Evolutionary conservation across 2,888 invertebrate species (phyloP).

Genomic region (Heliconius aoede): DNA sequence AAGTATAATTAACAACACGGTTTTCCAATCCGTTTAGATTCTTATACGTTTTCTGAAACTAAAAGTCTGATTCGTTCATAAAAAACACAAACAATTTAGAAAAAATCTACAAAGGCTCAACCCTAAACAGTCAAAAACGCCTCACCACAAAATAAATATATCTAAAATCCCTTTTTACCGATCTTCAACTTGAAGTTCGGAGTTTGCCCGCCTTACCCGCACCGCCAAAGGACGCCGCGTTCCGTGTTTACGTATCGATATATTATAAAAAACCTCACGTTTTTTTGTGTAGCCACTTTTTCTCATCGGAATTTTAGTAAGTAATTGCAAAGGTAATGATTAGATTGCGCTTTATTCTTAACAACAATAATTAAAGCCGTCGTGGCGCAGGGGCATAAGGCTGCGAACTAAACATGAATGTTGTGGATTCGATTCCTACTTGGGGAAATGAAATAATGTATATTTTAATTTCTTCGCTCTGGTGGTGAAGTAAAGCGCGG

Average conservation of each 20-base stretch:
- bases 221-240: conserved; percentile 48
- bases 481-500: not conserved
- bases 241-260: conserved; percentile 46
- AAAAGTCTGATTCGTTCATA: no score
- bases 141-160: conserved; percentile 23
- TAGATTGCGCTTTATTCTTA: not conserved
- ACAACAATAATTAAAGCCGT: no score
- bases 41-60: no score
- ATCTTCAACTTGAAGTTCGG: conserved; percentile 30
- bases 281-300: conserved; percentile 39
- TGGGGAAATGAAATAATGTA: not conserved
- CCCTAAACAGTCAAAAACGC: conserved; percentile 22
- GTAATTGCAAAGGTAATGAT: conserved; percentile 23
- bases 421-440: not conserved
- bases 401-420: not conserved
- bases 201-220: conserved; percentile 39
- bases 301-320: conserved; percentile 36
- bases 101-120: not conserved
- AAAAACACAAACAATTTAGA: not conserved
- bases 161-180: conserved; percentile 34
- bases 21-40: no score
- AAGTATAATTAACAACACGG: no score
- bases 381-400: not conserved
- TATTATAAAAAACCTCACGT: conserved; percentile 35
- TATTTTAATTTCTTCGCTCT: not conserved